A percentile compares a stretch with the other conserved stretches of the same genome.
phyloP scores from a whole-genome alignment of 2,888 invertebrate genomes.

The Saturnia pavonia region DNA sequence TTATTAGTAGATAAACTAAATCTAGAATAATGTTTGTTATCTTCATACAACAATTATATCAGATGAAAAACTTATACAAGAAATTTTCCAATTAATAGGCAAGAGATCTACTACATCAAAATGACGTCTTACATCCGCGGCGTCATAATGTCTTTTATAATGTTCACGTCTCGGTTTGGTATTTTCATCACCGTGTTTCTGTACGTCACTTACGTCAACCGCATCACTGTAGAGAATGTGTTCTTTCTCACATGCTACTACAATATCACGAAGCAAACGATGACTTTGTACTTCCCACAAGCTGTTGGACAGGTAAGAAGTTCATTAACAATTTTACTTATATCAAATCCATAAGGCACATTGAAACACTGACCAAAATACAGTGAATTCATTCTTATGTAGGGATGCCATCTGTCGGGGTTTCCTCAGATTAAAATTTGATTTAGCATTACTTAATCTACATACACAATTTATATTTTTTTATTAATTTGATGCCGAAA shows the following conservation, averaged over 20 bases:
- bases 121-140: constrained; percentile 81
- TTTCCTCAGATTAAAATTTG: no score
- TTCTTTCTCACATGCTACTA: constrained; percentile 88
- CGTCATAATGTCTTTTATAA: constrained; percentile 82
- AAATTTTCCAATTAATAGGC: constrained; percentile 37
- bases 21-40: no score
- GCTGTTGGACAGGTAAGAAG: constrained; percentile 68
- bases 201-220: constrained; percentile 82
- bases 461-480: no score
- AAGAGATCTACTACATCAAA: constrained; percentile 68
- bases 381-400: no score
- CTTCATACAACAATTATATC: no score
- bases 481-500: no score
- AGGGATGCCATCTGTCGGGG: no score
- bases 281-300: constrained; percentile 87
- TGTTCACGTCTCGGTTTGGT: constrained; percentile 85
- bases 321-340: not conserved
- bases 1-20: no score
- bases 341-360: not conserved
- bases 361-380: no score
- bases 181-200: constrained; percentile 86
- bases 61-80: not conserved
- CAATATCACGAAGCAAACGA: constrained; percentile 86
- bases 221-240: constrained; percentile 86
- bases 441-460: no score